Conservation (phyloP, 2,888 invertebrate genomes). For the Drosophila infuscata region DNA sequence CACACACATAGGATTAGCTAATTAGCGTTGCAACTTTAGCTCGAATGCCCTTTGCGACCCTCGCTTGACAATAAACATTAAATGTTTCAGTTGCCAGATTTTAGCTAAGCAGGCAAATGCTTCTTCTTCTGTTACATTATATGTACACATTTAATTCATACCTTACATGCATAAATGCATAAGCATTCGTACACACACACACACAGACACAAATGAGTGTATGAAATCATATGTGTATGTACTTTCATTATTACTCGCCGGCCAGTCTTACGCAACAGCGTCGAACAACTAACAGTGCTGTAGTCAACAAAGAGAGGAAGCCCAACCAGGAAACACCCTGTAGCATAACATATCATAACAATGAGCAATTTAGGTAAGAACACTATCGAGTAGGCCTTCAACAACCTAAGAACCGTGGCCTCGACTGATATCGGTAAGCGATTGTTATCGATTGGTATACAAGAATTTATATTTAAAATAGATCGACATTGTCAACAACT, state of each 20-base stretch:
- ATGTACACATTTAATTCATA: constrained; percentile 6
- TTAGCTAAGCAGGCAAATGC: neutral
- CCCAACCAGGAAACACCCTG: neutral
- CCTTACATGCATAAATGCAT: constrained; percentile 9
- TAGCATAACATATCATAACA: neutral
- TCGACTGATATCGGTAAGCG: neutral
- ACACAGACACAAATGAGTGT: neutral
- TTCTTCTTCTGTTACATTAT: constrained; percentile 2
- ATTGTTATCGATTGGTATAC: neutral
- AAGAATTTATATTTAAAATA: neutral
- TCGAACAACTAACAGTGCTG: constrained; percentile 6
- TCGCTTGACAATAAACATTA: constrained; percentile 9
- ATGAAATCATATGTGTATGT: neutral
- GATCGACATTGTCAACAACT: neutral
- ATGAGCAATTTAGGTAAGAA: too few species aligned
- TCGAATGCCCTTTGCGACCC: neutral
- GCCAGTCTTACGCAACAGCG: constrained; percentile 57
- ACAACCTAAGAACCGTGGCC: neutral
- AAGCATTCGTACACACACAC: neutral
- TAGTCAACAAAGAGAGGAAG: neutral
- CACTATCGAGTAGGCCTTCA: too few species aligned
- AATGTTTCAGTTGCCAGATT: neutral
- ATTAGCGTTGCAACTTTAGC: neutral
- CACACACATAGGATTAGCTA: neutral
- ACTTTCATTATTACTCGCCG: constrained; percentile 21